A percentile compares a stretch with the other conserved stretches of the same genome.
These are phyloP conservation scores for Tympanoctomys barrerae DNA, from an alignment of 2,797 vertebrate species.

Conservation along the genomic window DNA sequence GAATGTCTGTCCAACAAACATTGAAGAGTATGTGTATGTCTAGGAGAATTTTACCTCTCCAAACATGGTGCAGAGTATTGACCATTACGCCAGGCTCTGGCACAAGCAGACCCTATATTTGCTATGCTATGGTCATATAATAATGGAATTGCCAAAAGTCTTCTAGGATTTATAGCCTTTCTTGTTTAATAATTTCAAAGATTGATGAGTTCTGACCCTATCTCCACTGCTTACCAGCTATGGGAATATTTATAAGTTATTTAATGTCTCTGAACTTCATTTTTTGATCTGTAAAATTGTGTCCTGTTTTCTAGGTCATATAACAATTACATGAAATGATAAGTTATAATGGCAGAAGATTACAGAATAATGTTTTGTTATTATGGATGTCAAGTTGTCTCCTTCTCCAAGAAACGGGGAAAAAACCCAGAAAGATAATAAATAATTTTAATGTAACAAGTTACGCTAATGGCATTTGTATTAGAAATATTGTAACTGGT, in stretches of 20 bases:
- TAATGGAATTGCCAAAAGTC: background rate
- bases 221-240: background rate
- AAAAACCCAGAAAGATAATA: background rate
- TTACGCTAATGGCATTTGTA: background rate
- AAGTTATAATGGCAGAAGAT: background rate
- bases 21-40: background rate
- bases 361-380: background rate
- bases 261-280: background rate
- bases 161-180: background rate
- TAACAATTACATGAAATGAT: background rate
- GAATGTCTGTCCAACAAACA: background rate
- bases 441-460: background rate
- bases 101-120: background rate
- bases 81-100: background rate
- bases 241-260: background rate
- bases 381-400: background rate
- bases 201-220: background rate
- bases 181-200: background rate
- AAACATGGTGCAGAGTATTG: background rate
- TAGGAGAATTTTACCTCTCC: background rate
- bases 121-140: background rate
- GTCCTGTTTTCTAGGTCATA: background rate
- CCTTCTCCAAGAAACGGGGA: conserved; percentile 3
- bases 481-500: background rate
- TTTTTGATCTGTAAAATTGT: background rate